Percentiles rank a stretch among this genome's conserved stretches.
phyloP scores from a whole-genome alignment of 2,888 invertebrate genomes.

The Troides aeacus region DNA sequence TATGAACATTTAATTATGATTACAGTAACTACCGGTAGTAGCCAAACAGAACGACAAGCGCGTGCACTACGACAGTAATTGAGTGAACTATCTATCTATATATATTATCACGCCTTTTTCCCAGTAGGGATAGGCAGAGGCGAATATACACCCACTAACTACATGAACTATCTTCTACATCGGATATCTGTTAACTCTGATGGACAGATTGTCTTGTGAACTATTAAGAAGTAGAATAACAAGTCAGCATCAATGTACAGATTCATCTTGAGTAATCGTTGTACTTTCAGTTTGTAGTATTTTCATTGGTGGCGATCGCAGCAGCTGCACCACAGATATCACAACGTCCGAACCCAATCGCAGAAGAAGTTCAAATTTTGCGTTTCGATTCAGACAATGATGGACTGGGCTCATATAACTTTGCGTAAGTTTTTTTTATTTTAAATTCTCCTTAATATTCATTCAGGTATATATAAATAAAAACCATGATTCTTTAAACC shows the following conservation, averaged over 20 bases:
- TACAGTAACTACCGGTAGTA: too few relatives aligned
- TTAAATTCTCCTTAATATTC: not conserved
- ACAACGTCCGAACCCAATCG: slow-evolving; percentile 32
- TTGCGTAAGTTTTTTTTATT: slow-evolving; percentile 46
- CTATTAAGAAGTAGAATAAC: not conserved
- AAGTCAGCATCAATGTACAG: not conserved
- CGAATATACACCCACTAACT: too few relatives aligned
- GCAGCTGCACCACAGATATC: slow-evolving; percentile 54
- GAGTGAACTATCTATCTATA: too few relatives aligned
- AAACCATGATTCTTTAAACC: too few relatives aligned
- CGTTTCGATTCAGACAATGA: slow-evolving; percentile 60
- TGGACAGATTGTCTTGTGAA: too few relatives aligned
- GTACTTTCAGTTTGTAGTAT: slow-evolving; percentile 64
- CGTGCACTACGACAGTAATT: too few relatives aligned
- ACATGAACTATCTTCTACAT: too few relatives aligned
- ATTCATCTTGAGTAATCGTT: slow-evolving; percentile 15
- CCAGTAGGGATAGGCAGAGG: too few relatives aligned
- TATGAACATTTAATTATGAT: too few relatives aligned
- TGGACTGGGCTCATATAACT: slow-evolving; percentile 63
- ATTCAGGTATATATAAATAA: not conserved
- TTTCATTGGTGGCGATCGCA: slow-evolving; percentile 58
- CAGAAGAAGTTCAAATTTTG: slow-evolving; percentile 54
- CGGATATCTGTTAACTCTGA: too few relatives aligned
- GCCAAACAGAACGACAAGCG: too few relatives aligned
- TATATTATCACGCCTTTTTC: too few relatives aligned